Evolutionary conservation across 2,797 vertebrate genomes (phyloP), one percentile per base, ranked within the genome.

Genomic region (Gadopsis bispinosus): DNA sequence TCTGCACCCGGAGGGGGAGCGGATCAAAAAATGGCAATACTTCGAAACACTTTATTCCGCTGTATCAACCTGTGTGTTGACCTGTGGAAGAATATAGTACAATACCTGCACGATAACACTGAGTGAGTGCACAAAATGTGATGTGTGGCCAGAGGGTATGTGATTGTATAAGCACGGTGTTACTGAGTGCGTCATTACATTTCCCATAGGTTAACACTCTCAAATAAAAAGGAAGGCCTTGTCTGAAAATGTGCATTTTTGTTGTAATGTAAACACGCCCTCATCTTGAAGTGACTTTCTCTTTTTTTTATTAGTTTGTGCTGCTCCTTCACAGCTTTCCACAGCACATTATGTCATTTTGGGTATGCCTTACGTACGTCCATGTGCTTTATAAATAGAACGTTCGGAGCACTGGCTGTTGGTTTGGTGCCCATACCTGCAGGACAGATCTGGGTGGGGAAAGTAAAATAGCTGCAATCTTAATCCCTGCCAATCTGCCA

Each of bases 61-160:
- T 79, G 26, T 12, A 77, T 78, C 85, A 83, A 88, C 80, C 84
- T 56, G 64, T 73, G 80, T 84, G 81, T 41, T 89, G 87, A 90
- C 85, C 87, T 89, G 86, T 84, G 83, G 60, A 79, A 31, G 51
- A 75, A 75, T 67, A 16, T 0, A 69, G 33, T 33, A 43, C 29
- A 39, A 67, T 71, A 62, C n/a, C 16, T 53, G 70, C 67, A 76
- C 69, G 79, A 22, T 60, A 47, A 51, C 70, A 31, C 64, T 0
- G 33, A 69, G 37, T 0, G 74, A 75, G 48, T 16, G 67, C 19
- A 35, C 47, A 31, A 12, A 69, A 54, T 69, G 53, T 26, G 66
- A 61, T 45, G 51, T 48, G 69, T 73, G 69, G 47, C 63, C 22
- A 26, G 17, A 7, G 65, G 59, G 71, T 16, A 11, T 70, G 50